Evolutionary conservation across 2,113 vertebrate species (phyloP), one percentile per base, ranked within the genome.

Genomic region (Mystacornis crossleyi): DNA sequence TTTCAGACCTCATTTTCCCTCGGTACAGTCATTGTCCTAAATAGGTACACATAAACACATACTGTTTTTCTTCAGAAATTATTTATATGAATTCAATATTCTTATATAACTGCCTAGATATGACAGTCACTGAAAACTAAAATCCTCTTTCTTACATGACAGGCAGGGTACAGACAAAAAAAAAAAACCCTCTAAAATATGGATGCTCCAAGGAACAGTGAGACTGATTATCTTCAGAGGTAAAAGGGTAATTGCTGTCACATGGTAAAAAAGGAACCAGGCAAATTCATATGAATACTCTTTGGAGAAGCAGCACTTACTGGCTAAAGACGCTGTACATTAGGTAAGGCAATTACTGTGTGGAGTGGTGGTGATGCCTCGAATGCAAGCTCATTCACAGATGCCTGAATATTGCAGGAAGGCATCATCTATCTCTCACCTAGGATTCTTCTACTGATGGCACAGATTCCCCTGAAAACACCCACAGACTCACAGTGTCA

Each of bases 1-100:
- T 84, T 93, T 93, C 82, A 94, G 72, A 92, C 64, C 70, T 79
- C 43, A 89, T 90, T 92, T 88, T 89, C 53, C 47, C 43, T 67
- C 74, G 75, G 53, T 47, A 55, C 18, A 80, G 26, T 33, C 54
- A 62, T 15, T 9, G 1, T 72, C 77, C 26, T 79, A 84, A 95
- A 85, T 26, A 94, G 77, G 36, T 60, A 87, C 53, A 84, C 55
- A 70, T 18, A 96, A 79, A 81, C 34, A 67, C 15, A 67, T 1
- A 5, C 50, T 47, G 86, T 12, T 66, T 89, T 87, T 54, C 74
- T 90, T 90, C 47, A 86, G 58, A 80, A 91, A 70, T 60, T 83
- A 81, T 73, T 92, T n/a, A 38, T 84, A 64, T 31, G 1, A 83
- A 81, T 81, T 92, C 45, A 74, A 21, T 60, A 40, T 18, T 51